Evolutionary conservation across 2,113 vertebrate genomes (phyloP), one percentile per base, ranked within the genome.

Genomic region (Oostethus manadensis): DNA sequence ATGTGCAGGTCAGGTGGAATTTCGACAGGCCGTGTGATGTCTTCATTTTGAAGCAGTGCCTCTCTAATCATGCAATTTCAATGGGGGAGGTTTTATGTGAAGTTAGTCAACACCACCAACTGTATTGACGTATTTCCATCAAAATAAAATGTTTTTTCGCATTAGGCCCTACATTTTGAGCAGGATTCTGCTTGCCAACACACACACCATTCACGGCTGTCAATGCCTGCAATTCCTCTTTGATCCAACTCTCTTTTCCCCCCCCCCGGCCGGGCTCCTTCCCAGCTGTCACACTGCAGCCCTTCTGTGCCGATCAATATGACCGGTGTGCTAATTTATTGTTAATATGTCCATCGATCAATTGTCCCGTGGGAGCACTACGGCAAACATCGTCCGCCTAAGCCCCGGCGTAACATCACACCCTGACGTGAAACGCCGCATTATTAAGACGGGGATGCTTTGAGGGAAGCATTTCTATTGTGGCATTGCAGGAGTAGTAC

Each of bases 291-390:
- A 57, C 67, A 33, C 29, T 33, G 60, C 76, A 1, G 70, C 71
- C 76, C 69, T 70, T 50, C 73, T 74, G 51, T 53, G 56, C 38
- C 49, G 68, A 85, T 91, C 87, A 13, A 88, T 89, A 61, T 51
- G 45, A 64, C 68, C 20, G 54, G 56, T 64, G 64, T 56, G 84
- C 85, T 86, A 82, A 89, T 89, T 89, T 84, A 72, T 79, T 76
- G 86, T 78, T 88, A 87, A 88, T 86, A 77, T 84, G 86, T 81
- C 74, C 62, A 91, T 89, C 85, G 88, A 90, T 89, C 72, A 61
- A 56, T 26, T 66, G 50, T 70, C 85, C 73, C 64, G 4, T 22
- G 69, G 77, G 81, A 74, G 16, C 50, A 54, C 66, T 68, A 69
- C 35, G 59, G 66, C 66, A 71, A 67, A 51, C 50, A 49, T 15